phyloP scores from a whole-genome alignment of 2,113 vertebrate species.

The Dolichotis patagonum region DNA sequence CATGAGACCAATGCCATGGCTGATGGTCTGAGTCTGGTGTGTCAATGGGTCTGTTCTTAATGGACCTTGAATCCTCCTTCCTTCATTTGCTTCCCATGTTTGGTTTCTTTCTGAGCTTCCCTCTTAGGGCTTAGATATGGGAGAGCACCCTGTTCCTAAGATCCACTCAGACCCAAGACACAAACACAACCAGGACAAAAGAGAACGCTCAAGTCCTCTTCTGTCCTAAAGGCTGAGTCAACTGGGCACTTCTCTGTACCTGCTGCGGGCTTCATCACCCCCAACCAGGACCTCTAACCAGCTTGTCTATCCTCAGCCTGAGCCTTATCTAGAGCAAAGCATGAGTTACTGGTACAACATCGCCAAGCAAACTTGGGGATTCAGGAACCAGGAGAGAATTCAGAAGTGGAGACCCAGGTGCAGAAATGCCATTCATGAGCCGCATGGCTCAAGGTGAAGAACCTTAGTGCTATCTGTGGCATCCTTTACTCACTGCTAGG shows the following conservation, averaged over 20 bases:
- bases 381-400: neutral
- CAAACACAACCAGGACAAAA: neutral
- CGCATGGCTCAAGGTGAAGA: rapidly evolving
- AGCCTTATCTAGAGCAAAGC: neutral
- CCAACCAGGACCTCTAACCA: neutral
- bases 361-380: neutral
- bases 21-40: neutral
- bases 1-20: rapidly evolving
- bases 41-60: neutral
- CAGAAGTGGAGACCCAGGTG: neutral
- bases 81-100: neutral
- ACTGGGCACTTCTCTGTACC: neutral
- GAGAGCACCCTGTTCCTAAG: neutral
- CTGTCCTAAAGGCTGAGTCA: neutral
- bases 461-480: neutral
- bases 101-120: neutral
- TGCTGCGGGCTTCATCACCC: neutral
- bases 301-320: neutral
- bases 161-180: neutral
- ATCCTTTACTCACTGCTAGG: rapidly evolving
- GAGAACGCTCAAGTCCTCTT: neutral
- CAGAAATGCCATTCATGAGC: neutral
- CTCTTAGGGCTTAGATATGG: neutral
- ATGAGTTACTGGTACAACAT: rapidly evolving
- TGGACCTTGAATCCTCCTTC: too few relatives aligned